A percentile compares a stretch with the other conserved stretches of the same genome.
These are phyloP conservation scores for Lates japonicus DNA, from an alignment of 2,797 vertebrate species.

Conservation along the genomic window DNA sequence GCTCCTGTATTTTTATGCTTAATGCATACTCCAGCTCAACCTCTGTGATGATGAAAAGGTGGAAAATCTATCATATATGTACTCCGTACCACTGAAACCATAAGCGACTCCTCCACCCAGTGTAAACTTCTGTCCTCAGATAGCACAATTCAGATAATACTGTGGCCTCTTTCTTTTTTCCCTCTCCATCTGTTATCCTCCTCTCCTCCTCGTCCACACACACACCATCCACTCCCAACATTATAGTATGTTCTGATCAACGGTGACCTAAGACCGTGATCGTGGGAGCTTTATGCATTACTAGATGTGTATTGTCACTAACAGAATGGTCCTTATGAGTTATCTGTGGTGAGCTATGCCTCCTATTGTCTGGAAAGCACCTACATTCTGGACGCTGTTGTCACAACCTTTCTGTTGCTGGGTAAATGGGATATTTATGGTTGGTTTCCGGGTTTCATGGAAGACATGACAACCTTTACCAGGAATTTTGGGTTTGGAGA, in stretches of 20 bases:
- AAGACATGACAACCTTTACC: slow-evolving; percentile 59
- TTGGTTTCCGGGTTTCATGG: slow-evolving; percentile 67
- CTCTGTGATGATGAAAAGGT: slow-evolving; percentile 1
- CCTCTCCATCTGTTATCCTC: background rate
- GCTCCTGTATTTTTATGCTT: background rate
- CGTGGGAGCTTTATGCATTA: background rate
- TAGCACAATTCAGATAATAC: slow-evolving; percentile 3
- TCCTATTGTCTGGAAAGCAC: slow-evolving; percentile 48
- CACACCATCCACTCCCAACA: background rate
- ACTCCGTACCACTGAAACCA: slow-evolving; percentile 21
- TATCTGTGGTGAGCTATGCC: slow-evolving; percentile 19
- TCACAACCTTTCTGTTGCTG: slow-evolving; percentile 72
- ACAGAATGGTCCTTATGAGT: background rate
- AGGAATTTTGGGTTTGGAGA: slow-evolving; percentile 52
- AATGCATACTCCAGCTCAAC: background rate
- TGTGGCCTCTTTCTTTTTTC: background rate
- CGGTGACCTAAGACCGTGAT: slow-evolving; percentile 1
- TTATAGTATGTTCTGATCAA: slow-evolving; percentile 11
- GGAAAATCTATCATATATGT: slow-evolving; percentile 35
- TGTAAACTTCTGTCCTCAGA: slow-evolving; percentile 22
- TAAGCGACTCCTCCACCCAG: slow-evolving; percentile 20
- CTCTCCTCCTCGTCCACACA: background rate
- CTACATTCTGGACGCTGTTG: slow-evolving; percentile 39
- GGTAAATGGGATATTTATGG: slow-evolving; percentile 77
- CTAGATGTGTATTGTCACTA: background rate